Evolutionary conservation across 2,113 vertebrate species (phyloP), one percentile per base, ranked within the genome.

Genomic region (Entelurus aequoreus): DNA sequence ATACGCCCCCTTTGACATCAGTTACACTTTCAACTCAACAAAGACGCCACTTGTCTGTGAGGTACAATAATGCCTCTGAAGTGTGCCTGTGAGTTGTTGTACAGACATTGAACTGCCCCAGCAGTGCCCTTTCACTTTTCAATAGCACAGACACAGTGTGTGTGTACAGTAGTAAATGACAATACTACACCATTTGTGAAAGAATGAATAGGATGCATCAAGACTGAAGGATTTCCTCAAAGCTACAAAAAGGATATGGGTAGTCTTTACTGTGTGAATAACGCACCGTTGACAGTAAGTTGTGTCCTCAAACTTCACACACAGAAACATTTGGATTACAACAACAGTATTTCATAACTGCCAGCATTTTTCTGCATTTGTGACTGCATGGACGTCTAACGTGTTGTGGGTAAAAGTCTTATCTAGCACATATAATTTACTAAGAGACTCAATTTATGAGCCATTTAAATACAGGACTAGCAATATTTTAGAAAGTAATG

Each of bases 41-140:
- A 89, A 80, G 78, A 64, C 51, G 46, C 47, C 73, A 65, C 65
- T 78, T 88, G 77, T 90, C 76, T 4, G 6, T 40, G 61, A 61
- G 49, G 61, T 71, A 77, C 79, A 84, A 82, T 78, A 44, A 75
- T 21, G 61, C 65, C 69, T 59, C 16, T 44, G 62, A 49, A 62
- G 46, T 48, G 62, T 37, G 51, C 62, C 42, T 48, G 16, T 62
- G 55, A 47, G 36, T 53, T 15, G 63, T 14, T 65, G 66, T 65
- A 54, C 69, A 65, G 37, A 62, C 49, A 57, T 68, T 52, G 15
- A 62, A 68, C 60, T 65, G 80, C 60, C 65, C 63, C 54, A 49
- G 64, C 65, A 16, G 56, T 72, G 76, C 66, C 63, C n/a, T 12
- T 59, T 63, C 56, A 66, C 48, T 48, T 57, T 5, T 65, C 51